phyloP scores from a whole-genome alignment of 1,140 invertebrate genomes.

The Geopemphigus sp. region DNA sequence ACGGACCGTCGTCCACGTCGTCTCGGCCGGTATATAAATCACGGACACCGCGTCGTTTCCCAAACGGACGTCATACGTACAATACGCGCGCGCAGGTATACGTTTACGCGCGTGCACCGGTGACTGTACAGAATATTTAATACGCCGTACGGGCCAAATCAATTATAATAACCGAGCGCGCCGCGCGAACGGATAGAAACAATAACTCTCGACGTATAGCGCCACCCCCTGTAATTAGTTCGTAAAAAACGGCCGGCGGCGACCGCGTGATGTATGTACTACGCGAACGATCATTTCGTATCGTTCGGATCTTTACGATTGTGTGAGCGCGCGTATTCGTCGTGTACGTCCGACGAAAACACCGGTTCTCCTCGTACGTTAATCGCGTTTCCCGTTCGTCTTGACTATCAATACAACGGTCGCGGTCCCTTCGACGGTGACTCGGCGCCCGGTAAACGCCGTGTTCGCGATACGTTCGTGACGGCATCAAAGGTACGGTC shows the following conservation, averaged over 20 bases:
- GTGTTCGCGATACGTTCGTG: too few species aligned
- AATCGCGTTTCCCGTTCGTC: too few species aligned
- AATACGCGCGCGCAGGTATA: too few species aligned
- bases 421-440: too few species aligned
- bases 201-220: constrained; percentile 14
- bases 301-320: background rate
- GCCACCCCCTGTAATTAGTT: constrained; percentile 39
- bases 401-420: too few species aligned
- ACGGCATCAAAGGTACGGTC: too few species aligned
- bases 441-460: too few species aligned
- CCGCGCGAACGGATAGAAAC: constrained; percentile 1
- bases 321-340: background rate
- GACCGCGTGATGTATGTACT: background rate
- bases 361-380: too few species aligned
- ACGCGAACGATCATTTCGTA: background rate
- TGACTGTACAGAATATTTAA: background rate
- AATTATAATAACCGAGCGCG: constrained; percentile 27
- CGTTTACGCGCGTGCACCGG: background rate
- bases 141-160: background rate
- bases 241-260: constrained; percentile 19
- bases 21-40: constrained; percentile 9
- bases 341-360: too few species aligned
- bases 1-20: background rate
- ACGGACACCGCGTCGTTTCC: background rate
- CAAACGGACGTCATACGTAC: background rate